Percentiles rank a stretch among this genome's conserved stretches.
These are phyloP conservation scores for Lepidonotus clava DNA, from an alignment of 2,888 invertebrate genomes.

Conservation along the genomic window DNA sequence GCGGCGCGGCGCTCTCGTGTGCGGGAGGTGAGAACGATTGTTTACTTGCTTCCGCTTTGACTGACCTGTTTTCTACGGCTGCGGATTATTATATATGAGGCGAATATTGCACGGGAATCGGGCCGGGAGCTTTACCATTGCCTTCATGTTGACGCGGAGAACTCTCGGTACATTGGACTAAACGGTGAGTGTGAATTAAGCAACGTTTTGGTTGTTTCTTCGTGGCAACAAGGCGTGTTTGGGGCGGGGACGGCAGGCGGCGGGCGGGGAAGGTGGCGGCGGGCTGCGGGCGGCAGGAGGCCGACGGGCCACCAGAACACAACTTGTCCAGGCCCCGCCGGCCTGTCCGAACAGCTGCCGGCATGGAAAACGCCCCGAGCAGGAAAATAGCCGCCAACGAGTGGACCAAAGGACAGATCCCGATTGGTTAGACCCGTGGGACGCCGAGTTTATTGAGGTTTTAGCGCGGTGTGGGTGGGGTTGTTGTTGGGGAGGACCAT, in stretches of 20 bases:
- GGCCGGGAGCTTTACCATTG: constrained; percentile 18
- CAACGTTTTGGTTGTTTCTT: constrained; percentile 17
- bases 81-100: constrained; percentile 6
- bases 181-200: constrained; percentile 25
- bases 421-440: no score
- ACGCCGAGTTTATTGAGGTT: background rate
- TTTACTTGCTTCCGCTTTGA: constrained; percentile 53
- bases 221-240: background rate
- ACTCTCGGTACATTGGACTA: background rate
- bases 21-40: constrained; percentile 43
- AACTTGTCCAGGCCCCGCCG: constrained; percentile 31
- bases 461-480: background rate
- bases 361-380: background rate
- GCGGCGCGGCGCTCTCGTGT: constrained; percentile 21
- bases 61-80: constrained; percentile 43
- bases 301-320: background rate
- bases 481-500: background rate
- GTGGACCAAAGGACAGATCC: no score
- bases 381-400: background rate
- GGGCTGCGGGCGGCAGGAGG: background rate
- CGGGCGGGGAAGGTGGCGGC: background rate
- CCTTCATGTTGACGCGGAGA: constrained; percentile 10
- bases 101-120: constrained; percentile 5
- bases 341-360: background rate
- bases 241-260: background rate